Percentiles rank a stretch among this genome's conserved stretches.
Evolutionary conservation across 1,140 invertebrate genomes (phyloP).

Genomic region (Rhysida immarginata): DNA sequence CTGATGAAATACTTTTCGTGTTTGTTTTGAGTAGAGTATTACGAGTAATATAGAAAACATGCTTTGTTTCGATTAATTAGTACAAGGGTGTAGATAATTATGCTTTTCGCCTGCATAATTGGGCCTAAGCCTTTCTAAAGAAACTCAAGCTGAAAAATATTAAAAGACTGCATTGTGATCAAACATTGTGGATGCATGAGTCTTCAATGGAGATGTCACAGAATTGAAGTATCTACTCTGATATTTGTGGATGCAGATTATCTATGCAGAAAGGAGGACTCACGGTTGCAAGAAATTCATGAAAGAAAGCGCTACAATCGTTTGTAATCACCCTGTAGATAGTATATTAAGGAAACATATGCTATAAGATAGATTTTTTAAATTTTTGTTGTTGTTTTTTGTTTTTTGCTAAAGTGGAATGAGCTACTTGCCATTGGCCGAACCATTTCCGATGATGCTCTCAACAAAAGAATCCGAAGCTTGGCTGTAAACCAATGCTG

Average conservation of each 20-base stretch:
- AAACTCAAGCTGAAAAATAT: too few relatives aligned
- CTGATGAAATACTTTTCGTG: too few relatives aligned
- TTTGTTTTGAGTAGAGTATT: too few relatives aligned
- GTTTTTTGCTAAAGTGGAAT: slow-evolving; percentile 18
- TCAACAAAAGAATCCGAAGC: slow-evolving; percentile 15
- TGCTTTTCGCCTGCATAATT: too few relatives aligned
- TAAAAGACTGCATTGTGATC: too few relatives aligned
- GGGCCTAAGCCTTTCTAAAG: too few relatives aligned
- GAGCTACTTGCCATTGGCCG: slow-evolving; percentile 20
- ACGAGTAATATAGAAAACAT: too few relatives aligned
- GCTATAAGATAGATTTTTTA: background rate
- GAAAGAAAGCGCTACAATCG: background rate
- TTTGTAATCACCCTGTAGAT: background rate
- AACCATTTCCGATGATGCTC: slow-evolving; percentile 14
- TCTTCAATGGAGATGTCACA: too few relatives aligned
- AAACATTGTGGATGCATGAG: too few relatives aligned
- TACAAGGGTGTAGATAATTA: too few relatives aligned
- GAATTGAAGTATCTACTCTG: background rate
- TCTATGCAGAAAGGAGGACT: background rate
- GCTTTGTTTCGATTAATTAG: too few relatives aligned
- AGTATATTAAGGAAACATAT: background rate
- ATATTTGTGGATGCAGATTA: background rate
- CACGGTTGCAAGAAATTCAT: background rate
- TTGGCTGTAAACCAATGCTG: slow-evolving; percentile 22
- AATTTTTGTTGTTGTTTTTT: slow-evolving; percentile 9